Evolutionary conservation across 2,113 vertebrate species (phyloP).

Genomic region (Shinisaurus crocodilurus): DNA sequence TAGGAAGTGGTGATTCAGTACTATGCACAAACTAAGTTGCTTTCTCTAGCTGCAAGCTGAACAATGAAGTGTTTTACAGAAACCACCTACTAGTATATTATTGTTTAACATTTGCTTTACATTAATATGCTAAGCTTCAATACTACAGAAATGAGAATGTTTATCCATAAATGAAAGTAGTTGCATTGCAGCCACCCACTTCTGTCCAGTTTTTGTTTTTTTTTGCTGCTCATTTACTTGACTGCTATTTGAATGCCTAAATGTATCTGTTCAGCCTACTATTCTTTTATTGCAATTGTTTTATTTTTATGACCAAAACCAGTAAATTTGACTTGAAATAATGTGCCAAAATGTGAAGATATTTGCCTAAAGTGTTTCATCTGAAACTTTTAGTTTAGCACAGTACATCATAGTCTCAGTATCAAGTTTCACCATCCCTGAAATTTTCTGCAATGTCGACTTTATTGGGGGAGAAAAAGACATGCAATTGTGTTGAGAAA

Average conservation of each 20-base stretch:
- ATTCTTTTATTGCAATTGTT: neutral
- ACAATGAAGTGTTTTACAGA: neutral
- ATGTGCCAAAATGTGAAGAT: neutral
- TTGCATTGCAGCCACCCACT: too few species aligned
- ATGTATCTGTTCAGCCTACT: neutral
- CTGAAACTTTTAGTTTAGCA: neutral
- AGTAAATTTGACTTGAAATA: neutral
- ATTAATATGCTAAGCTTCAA: neutral
- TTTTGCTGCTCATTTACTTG: too few species aligned
- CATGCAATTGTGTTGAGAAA: conserved; percentile 7
- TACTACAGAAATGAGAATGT: neutral
- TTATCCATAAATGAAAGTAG: neutral
- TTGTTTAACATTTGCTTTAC: neutral
- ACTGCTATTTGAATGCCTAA: too few species aligned
- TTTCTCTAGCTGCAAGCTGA: neutral
- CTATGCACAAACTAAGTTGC: neutral
- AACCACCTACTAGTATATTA: neutral
- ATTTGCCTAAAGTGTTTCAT: neutral
- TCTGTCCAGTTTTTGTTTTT: too few species aligned
- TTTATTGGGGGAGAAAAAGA: conserved; percentile 60
- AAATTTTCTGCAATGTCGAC: conserved; percentile 44
- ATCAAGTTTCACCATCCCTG: neutral
- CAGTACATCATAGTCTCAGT: neutral
- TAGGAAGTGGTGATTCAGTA: neutral
- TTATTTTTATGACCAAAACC: neutral